Evolutionary conservation across 1,140 invertebrate genomes (phyloP).

Genomic region (Planococcus citri): DNA sequence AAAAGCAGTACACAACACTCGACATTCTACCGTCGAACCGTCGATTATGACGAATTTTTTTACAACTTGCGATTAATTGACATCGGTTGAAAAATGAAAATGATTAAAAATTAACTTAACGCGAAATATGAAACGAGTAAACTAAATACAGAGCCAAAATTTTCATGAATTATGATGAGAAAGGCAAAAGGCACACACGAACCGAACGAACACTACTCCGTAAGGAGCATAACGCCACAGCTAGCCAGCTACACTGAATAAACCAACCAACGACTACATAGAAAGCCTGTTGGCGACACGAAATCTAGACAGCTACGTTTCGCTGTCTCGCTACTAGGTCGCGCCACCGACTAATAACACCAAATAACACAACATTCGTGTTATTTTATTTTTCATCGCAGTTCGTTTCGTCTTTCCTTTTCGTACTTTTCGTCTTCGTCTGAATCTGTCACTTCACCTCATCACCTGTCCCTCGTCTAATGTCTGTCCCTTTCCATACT

Average conservation of each 20-base stretch:
- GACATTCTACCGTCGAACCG: no score
- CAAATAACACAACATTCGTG: background rate
- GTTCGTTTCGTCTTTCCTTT: no score
- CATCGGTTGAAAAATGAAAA: background rate
- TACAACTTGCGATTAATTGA: background rate
- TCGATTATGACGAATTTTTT: background rate
- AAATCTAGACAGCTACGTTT: constrained; percentile 6
- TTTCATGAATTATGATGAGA: background rate
- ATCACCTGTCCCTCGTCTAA: no score
- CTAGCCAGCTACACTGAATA: background rate
- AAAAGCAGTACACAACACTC: background rate
- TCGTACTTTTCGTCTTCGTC: no score
- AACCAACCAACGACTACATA: background rate
- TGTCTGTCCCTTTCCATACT: no score
- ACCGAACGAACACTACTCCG: background rate
- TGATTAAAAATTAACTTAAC: no score
- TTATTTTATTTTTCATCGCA: no score
- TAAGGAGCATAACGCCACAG: background rate
- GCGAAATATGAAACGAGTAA: background rate
- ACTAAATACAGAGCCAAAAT: background rate
- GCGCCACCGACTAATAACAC: background rate
- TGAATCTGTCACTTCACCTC: no score
- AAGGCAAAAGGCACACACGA: background rate
- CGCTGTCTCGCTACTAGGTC: background rate
- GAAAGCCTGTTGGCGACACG: background rate